These are phyloP conservation scores for Percopsis transmontana DNA, from an alignment of 2,113 vertebrate genomes.

Conservation along the genomic window DNA sequence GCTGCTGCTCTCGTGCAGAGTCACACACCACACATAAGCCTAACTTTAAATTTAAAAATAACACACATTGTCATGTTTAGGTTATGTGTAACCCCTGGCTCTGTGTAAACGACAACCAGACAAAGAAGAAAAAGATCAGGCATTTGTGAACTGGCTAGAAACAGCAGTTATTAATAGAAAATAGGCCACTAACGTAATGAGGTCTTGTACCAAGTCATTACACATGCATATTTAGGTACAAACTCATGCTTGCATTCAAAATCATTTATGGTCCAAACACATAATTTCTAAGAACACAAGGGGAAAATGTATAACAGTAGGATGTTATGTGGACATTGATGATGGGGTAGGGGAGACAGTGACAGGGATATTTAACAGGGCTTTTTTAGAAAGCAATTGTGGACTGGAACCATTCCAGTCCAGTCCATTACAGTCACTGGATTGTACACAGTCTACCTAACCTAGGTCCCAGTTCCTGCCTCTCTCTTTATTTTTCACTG, in stretches of 20 bases:
- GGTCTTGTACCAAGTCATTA: conserved; percentile 38
- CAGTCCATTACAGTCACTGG: conserved; percentile 19
- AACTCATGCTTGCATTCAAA: conserved; percentile 30
- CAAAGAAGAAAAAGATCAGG: background rate
- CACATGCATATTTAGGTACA: conserved; percentile 32
- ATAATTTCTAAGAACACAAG: conserved; percentile 6
- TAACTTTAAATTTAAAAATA: background rate
- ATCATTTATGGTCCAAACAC: conserved; percentile 35
- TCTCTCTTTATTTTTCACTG: background rate
- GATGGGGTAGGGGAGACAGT: background rate
- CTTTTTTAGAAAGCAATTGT: conserved; percentile 22
- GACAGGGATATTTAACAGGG: conserved; percentile 7
- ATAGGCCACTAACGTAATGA: conserved; percentile 49
- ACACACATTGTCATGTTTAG: background rate
- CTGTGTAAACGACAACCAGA: background rate
- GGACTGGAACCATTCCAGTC: conserved; percentile 27
- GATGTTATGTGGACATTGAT: background rate
- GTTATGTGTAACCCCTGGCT: background rate
- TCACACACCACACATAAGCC: background rate
- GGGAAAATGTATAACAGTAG: conserved; percentile 32
- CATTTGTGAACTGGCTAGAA: conserved; percentile 17
- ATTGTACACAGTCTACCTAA: conserved; percentile 18
- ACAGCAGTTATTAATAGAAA: conserved; percentile 58
- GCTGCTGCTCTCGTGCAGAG: background rate
- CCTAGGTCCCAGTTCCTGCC: conserved; percentile 3